Evolutionary conservation across 2,797 vertebrate species (phyloP).

Genomic region (Sylvilagus floridanus): DNA sequence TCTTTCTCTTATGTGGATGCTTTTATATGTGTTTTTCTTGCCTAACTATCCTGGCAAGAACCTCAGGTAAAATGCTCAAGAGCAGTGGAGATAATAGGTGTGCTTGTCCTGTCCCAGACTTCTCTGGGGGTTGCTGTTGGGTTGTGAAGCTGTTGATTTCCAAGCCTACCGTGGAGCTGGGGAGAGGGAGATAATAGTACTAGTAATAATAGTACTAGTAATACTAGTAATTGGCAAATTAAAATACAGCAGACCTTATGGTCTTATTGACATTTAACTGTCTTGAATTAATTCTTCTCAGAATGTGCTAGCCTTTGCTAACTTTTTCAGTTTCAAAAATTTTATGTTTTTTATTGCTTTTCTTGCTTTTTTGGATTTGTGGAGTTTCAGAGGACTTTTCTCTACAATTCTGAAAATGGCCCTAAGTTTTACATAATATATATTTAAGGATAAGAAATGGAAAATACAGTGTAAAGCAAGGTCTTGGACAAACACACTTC

Average conservation of each 20-base stretch:
- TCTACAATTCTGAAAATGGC: not conserved
- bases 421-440: not conserved
- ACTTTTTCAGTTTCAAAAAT: not conserved
- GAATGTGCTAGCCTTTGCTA: not conserved
- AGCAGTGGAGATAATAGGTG: not conserved
- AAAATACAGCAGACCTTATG: not conserved
- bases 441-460: not conserved
- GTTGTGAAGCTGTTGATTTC: not conserved
- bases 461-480: not conserved
- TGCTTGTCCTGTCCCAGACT: not conserved
- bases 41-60: not conserved
- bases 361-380: not conserved
- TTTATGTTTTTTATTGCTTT: not conserved
- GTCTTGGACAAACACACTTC: not conserved
- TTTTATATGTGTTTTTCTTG: not conserved
- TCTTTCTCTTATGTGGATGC: not conserved
- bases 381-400: not conserved
- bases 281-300: not conserved
- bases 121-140: not conserved
- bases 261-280: not conserved
- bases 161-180: not conserved
- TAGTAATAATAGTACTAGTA: too few relatives aligned
- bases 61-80: not conserved
- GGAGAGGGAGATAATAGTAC: not conserved
- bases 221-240: not conserved